Conservation (phyloP, 2,797 vertebrate species). For the Tragelaphus oryx region DNA sequence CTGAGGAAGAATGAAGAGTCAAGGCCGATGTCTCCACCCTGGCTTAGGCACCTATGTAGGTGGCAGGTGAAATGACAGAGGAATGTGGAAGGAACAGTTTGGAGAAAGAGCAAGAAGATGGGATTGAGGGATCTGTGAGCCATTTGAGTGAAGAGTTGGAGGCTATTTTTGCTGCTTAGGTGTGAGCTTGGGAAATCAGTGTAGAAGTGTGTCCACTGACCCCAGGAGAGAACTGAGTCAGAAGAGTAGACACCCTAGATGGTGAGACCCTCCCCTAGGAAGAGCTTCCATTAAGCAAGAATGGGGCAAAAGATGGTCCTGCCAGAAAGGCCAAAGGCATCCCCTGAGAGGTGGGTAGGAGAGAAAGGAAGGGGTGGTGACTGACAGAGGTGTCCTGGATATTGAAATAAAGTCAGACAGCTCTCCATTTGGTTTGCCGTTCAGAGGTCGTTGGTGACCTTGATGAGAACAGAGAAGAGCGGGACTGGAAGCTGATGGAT, state of each 20-base stretch:
- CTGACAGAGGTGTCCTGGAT: background rate
- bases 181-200: background rate
- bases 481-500: background rate
- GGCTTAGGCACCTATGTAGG: background rate
- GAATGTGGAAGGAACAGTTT: background rate
- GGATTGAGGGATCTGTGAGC: background rate
- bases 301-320: background rate
- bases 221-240: background rate
- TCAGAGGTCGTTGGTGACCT: background rate
- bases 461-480: background rate
- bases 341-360: background rate
- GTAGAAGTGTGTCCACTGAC: background rate
- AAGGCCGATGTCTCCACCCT: background rate
- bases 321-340: background rate
- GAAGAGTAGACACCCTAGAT: background rate
- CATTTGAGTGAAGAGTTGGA: background rate
- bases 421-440: background rate
- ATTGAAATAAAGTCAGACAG: background rate
- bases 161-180: background rate
- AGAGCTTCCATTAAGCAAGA: background rate
- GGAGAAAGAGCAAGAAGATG: background rate
- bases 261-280: background rate
- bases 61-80: background rate
- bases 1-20: conserved; percentile 1
- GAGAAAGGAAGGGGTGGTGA: background rate